phyloP scores from a whole-genome alignment of 1,140 invertebrate genomes.

The Drosophila punjabiensis region DNA sequence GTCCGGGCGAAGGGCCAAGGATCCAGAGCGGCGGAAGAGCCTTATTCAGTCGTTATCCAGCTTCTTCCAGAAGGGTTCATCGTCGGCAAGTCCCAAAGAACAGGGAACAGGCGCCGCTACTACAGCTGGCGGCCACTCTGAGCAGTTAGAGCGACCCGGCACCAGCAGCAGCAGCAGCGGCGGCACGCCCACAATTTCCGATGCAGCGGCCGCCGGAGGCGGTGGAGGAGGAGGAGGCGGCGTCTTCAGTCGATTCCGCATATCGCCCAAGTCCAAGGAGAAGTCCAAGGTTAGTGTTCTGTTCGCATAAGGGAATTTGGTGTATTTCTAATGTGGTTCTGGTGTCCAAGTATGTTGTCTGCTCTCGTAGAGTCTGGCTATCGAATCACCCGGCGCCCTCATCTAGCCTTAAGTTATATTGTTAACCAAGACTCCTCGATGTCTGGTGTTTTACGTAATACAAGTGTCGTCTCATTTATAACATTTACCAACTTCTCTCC shows the following conservation, averaged over 20 bases:
- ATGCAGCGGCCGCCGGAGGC: slow-evolving; percentile 38
- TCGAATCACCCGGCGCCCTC: slow-evolving; percentile 6
- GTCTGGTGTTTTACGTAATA: slow-evolving; percentile 28
- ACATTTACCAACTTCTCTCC: slow-evolving; percentile 26
- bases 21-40: slow-evolving; percentile 91
- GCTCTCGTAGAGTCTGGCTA: slow-evolving; percentile 7
- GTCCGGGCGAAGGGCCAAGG: slow-evolving; percentile 87
- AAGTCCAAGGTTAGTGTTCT: slow-evolving; percentile 88
- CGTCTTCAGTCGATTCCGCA: slow-evolving; percentile 87
- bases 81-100: slow-evolving; percentile 62
- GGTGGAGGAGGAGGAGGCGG: slow-evolving; percentile 69
- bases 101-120: slow-evolving; percentile 38
- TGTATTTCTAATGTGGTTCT: slow-evolving; percentile 8
- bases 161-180: slow-evolving; percentile 63
- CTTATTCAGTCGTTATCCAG: slow-evolving; percentile 94
- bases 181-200: slow-evolving; percentile 71
- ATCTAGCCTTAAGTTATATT: slow-evolving; percentile 23
- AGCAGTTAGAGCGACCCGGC: slow-evolving; percentile 76
- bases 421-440: background rate
- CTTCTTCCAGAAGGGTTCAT: slow-evolving; percentile 89
- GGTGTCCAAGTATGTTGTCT: slow-evolving; percentile 24
- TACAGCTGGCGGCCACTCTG: slow-evolving; percentile 72
- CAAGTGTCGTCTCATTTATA: slow-evolving; percentile 53
- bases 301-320: background rate
- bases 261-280: slow-evolving; percentile 89